Evolutionary conservation across 2,797 vertebrate species (phyloP).

Genomic region (Eulemur albifrons): DNA sequence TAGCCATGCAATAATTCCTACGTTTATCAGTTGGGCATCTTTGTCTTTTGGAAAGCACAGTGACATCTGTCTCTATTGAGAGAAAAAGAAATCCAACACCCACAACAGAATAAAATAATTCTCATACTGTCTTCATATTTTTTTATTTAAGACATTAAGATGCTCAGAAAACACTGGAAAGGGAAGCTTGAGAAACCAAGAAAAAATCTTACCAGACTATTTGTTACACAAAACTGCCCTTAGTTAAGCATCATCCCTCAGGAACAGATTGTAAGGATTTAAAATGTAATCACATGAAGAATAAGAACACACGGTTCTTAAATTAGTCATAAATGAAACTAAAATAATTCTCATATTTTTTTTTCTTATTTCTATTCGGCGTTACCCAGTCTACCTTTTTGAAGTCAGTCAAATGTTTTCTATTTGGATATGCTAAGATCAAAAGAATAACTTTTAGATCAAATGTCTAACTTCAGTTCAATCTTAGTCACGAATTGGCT

Average conservation of each 20-base stretch:
- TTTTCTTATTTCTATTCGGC: constrained; percentile 27
- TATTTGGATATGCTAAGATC: constrained; percentile 7
- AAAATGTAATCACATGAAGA: constrained; percentile 77
- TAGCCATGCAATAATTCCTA: neutral
- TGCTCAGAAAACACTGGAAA: constrained; percentile 48
- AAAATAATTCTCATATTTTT: constrained; percentile 55
- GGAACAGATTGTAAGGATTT: constrained; percentile 78
- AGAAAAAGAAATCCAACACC: constrained; percentile 64
- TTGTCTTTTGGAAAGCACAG: constrained; percentile 54
- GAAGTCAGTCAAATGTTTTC: constrained; percentile 50
- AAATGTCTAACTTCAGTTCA: neutral
- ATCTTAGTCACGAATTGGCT: neutral
- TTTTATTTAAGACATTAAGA: constrained; percentile 55
- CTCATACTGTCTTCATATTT: constrained; percentile 56
- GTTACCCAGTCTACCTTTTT: neutral
- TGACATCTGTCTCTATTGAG: constrained; percentile 44
- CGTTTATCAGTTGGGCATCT: constrained; percentile 13
- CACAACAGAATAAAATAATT: constrained; percentile 56
- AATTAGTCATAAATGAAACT: constrained; percentile 75
- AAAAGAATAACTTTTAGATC: constrained; percentile 14
- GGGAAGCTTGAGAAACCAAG: constrained; percentile 31
- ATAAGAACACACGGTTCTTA: constrained; percentile 77
- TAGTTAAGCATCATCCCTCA: constrained; percentile 64
- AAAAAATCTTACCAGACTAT: constrained; percentile 68
- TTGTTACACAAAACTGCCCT: constrained; percentile 72